Evolutionary conservation across 2,888 invertebrate genomes (phyloP).

Genomic region (Stenurella melanura): DNA sequence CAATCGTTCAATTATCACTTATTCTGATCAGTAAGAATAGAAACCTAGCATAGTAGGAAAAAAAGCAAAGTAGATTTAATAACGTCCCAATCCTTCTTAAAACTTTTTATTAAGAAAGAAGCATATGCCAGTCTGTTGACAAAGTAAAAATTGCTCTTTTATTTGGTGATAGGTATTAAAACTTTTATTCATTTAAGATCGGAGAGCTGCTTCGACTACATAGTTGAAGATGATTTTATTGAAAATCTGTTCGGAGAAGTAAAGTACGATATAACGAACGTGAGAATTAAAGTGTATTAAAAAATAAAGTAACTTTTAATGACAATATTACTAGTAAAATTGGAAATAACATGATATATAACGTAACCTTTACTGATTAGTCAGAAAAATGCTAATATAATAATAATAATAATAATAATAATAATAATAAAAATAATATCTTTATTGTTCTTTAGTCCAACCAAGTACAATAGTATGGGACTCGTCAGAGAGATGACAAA

Average conservation of each 20-base stretch:
- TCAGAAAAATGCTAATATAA: too few relatives aligned
- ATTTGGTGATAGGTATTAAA: not conserved
- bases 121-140: not conserved
- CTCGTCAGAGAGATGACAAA: too few relatives aligned
- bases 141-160: not conserved
- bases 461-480: too few relatives aligned
- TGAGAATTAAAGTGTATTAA: too few relatives aligned
- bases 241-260: not conserved
- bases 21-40: not conserved
- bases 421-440: too few relatives aligned
- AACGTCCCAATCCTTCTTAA: not conserved
- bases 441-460: too few relatives aligned
- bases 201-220: not conserved
- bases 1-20: not conserved
- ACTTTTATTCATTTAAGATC: not conserved
- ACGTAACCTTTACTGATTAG: too few relatives aligned
- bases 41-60: not conserved
- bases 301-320: too few relatives aligned
- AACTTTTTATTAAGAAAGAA: not conserved
- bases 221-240: not conserved
- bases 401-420: too few relatives aligned
- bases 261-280: not conserved
- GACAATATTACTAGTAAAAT: too few relatives aligned
- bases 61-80: not conserved
- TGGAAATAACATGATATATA: too few relatives aligned